Evolutionary conservation across 1,140 invertebrate genomes (phyloP), one percentile per base, ranked within the genome.

Genomic region (Microplitis demolitor): DNA sequence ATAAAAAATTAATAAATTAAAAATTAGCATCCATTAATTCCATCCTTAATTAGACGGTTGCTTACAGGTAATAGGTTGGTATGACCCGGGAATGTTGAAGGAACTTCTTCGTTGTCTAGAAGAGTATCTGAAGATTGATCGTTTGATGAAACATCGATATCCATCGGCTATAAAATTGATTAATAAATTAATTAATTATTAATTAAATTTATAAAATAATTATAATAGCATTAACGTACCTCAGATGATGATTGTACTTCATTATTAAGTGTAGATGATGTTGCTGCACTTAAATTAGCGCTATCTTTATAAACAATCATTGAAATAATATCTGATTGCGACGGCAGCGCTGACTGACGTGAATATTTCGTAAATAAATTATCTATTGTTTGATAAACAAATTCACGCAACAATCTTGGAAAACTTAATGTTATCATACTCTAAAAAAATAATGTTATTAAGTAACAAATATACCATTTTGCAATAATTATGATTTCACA

Each of bases 11-110:
- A 62, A 51, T 39, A 34, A 11, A 45, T 34, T 34, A 50, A 54
- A 14, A 33, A 56, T 45, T 39, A 37, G 16, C 35, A 62, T 24
- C 13, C 8, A 39, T 39, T 24, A 33, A 33, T 54, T n/a, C n/a
- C 35, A 58, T 50, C n/a, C n/a, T 33, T 16, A 5, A 71, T 63
- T 24, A 34, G 4, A 31, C 14, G 51, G 14, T 6, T 58, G 79
- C 80, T 83, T 83, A 89, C 88, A 33, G 89, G 88, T 66, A 90
- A 74, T 45, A 74, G 45, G 16, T 78, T 69, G 72, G 82, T 83
- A 16, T 88, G 83, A 61, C 84, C 84, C n/a, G 84, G 79, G 35
- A 87, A 86, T 33, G 78, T 84, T 75, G 76, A 79, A 3, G 82
- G 80, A 64, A 82, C 74, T 67, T 83, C 83, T 73, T 85, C 82